These are phyloP conservation scores for Leptopilina clavipes DNA, from an alignment of 1,140 invertebrate genomes.

Conservation along the genomic window DNA sequence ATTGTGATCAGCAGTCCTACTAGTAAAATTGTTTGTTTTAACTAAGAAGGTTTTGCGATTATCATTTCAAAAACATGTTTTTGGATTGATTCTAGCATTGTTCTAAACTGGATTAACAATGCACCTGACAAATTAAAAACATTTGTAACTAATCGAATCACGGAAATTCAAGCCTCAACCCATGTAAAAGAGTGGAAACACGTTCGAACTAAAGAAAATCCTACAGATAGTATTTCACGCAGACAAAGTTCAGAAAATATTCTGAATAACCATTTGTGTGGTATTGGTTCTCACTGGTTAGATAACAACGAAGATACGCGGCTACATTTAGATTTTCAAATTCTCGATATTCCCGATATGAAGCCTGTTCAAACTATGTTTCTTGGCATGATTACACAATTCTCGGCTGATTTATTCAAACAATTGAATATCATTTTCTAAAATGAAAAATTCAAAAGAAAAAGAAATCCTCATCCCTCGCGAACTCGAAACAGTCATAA, in stretches of 20 bases:
- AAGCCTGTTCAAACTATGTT: too few relatives aligned
- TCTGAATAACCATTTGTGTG: not conserved
- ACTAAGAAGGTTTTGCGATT: not conserved
- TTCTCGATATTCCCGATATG: too few relatives aligned
- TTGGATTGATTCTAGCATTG: slow-evolving; percentile 48
- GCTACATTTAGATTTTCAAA: slow-evolving; percentile 25
- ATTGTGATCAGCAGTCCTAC: slow-evolving; percentile 36
- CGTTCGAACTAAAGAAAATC: slow-evolving; percentile 58
- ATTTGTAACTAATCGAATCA: slow-evolving; percentile 67
- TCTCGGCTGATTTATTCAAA: not conserved
- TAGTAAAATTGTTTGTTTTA: slow-evolving; percentile 25
- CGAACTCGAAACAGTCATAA: not conserved
- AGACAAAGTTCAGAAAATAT: not conserved
- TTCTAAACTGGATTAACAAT: slow-evolving; percentile 50
- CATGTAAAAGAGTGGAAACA: slow-evolving; percentile 55
- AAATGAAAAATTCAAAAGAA: not conserved
- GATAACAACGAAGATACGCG: too few relatives aligned
- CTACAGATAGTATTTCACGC: slow-evolving; percentile 56
- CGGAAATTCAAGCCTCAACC: slow-evolving; percentile 36
- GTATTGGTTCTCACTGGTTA: too few relatives aligned
- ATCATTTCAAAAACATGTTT: not conserved
- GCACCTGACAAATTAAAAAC: slow-evolving; percentile 56
- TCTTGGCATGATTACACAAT: not conserved
- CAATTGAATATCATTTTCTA: not conserved
- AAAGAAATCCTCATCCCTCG: not conserved